phyloP scores from a whole-genome alignment of 2,113 vertebrate genomes.

The Zosterops lateralis region DNA sequence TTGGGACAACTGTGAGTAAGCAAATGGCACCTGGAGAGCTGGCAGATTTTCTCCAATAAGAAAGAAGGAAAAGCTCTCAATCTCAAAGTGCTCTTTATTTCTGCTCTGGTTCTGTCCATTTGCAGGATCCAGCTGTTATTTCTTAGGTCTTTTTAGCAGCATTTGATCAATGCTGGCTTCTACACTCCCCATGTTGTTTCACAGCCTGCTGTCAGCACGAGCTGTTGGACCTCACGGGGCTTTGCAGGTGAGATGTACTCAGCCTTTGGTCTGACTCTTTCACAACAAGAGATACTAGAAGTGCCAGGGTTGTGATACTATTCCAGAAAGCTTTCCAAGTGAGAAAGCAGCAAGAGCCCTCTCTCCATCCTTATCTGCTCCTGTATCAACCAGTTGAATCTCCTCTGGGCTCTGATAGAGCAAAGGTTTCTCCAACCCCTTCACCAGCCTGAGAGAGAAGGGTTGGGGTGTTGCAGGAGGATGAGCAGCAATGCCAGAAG shows the following conservation, averaged over 20 bases:
- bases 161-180: not conserved
- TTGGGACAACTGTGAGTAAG: not conserved
- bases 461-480: not conserved
- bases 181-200: not conserved
- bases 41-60: not conserved
- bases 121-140: not conserved
- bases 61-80: not conserved
- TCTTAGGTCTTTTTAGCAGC: not conserved
- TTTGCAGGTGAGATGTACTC: not conserved
- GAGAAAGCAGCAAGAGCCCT: not conserved
- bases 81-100: not conserved
- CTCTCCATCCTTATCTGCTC: not conserved
- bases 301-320: not conserved
- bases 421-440: not conserved
- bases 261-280: not conserved
- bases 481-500: not conserved
- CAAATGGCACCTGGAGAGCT: not conserved
- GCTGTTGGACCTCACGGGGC: not conserved
- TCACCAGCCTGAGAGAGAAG: not conserved
- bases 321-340: not conserved
- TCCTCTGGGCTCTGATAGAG: not conserved
- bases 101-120: accelerated
- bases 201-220: accelerated
- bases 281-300: not conserved
- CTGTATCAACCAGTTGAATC: not conserved